Conservation (phyloP, 2,797 vertebrate genomes). For the Carduelis carduelis region DNA sequence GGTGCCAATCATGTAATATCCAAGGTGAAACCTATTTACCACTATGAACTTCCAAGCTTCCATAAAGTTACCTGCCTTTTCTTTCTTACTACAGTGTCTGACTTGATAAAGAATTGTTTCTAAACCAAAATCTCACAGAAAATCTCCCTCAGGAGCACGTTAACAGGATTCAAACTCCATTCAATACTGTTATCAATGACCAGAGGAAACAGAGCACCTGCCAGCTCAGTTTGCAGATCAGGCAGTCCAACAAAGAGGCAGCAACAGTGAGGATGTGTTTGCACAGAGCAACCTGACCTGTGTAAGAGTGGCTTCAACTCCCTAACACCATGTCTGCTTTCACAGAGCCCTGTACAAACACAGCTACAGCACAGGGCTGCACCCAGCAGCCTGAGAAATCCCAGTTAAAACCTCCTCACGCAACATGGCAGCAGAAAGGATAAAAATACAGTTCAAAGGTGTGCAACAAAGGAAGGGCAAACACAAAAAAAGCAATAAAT, state of each 20-base stretch:
- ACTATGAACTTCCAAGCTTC: not conserved
- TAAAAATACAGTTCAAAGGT: not conserved
- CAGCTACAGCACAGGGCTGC: not conserved
- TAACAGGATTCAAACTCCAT: not conserved
- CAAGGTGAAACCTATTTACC: not conserved
- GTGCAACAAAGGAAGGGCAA: not conserved
- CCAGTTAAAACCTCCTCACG: not conserved
- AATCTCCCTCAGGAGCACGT: not conserved
- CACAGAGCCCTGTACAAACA: not conserved
- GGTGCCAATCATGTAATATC: not conserved
- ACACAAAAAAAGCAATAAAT: not conserved
- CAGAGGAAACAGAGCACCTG: not conserved
- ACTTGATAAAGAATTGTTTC: not conserved
- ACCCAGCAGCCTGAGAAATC: not conserved
- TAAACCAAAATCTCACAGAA: not conserved
- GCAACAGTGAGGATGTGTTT: not conserved
- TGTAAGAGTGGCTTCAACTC: not conserved
- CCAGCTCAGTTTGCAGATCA: not conserved
- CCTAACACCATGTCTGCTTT: not conserved
- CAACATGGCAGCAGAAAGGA: not conserved
- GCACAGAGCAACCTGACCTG: not conserved
- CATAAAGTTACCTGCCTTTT: not conserved
- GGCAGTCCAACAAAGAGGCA: not conserved
- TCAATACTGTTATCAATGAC: not conserved
- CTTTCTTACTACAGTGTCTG: fast-evolving